Base-by-base conservation (phyloP, 2,797 vertebrate species). In the Aplochiton taeniatus region DNA sequence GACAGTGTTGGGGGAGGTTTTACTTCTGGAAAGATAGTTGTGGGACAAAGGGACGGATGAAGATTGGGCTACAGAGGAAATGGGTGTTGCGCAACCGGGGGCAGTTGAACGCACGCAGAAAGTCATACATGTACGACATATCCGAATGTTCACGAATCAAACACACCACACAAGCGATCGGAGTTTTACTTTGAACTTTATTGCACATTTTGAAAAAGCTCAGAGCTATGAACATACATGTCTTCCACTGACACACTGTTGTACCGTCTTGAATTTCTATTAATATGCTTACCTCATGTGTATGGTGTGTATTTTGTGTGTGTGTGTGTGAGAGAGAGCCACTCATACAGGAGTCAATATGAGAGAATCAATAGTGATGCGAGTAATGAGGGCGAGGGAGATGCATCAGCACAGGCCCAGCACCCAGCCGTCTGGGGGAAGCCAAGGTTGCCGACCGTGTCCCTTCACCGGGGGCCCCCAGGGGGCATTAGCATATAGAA, bases 381-480 rank as follows among this genome's bases (percentile, higher is more conserved):
- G 6, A 52, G 14, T 68, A 50, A 53, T 68, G 81, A 69, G 42
- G 41, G 58, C 7, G 9, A 53, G 31, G 46, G 20, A 80, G 48
- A 70, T 69, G 80, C 55, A 70, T 57, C 65, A 64, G 52, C 43
- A 5, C 9, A 8, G 44, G 65, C 65, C 58, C 11, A 8, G 69
- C 65, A 56, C 58, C 65, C 66, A 68, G 74, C 78, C 66, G 76
- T 58, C 65, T 73, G 18, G 63, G 52, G 60, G 63, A 73, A 76
- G 74, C 79, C 79, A 79, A 80, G 84, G 79, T 85, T 81, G 83
- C 63, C 73, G 62, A 75, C 61, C 41, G 63, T 16, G 13, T 79
- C 69, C 70, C 70, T 81, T 78, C 77, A 62, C 66, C 68, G 75
- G 79, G 77, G 61, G 64, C 62, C 42, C n/a, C n/a, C n/a, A n/a